Base-by-base conservation (phyloP, 2,113 vertebrate species). In the Sebastes schlegelii region DNA sequence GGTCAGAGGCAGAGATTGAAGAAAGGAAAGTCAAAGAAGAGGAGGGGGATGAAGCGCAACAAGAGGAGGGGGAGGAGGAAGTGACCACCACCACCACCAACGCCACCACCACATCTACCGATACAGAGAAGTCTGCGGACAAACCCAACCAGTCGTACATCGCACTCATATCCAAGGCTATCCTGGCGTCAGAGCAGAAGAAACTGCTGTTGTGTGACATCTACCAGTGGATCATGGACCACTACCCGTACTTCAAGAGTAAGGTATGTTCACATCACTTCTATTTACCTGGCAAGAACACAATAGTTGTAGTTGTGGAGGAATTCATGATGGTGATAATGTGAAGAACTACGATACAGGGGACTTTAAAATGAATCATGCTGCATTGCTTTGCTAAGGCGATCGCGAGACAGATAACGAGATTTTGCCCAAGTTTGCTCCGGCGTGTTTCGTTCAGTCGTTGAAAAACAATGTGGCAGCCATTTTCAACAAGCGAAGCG, bases 191-290 rank as follows among this genome's bases (percentile, higher is more conserved):
- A 0, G 91, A 94, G 0, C 94, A 95, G 74, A 96, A 97, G 92
- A 97, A 96, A 86, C 95, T 97, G 64, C 87, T 96, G 85, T 93
- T 97, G 4, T 96, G 96, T 8, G 97, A 97, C 74, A 97, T 97
- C 92, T 97, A 97, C 89, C 96, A 96, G 86, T 97, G 96, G 96
- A 97, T 97, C 92, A 97, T 96, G 96, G 95, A 97, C 81, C 92
- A 95, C 52, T 96, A 95, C 76, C 96, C 96, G 2, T 97, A 96
- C 92, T 97, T 97, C 92, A 96, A 96, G 92, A 96, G 96, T 78
- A 96, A 97, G 96, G 96, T 97, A 89, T 3, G 84, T 75, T 62
- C 61, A 34, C 6, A 2, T 43, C 5, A 23, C 3, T 49, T 79
- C 19, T 78, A 6, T 34, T 62, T 74, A 55, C 1, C 8, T 10